phyloP scores from a whole-genome alignment of 1,140 invertebrate genomes.

The Ephestia elutella region DNA sequence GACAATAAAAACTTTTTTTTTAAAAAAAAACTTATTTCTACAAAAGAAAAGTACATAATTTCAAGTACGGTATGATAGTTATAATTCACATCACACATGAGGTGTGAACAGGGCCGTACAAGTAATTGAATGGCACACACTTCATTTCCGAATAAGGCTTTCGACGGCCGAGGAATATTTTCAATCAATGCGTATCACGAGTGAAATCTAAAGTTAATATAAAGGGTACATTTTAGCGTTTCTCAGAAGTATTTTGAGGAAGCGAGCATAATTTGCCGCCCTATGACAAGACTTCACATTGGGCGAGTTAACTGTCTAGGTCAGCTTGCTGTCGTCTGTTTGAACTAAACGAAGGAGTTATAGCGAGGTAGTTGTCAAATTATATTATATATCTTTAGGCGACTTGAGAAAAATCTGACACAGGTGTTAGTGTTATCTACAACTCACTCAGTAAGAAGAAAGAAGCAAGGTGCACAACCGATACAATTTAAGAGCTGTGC shows the following conservation, averaged over 20 bases:
- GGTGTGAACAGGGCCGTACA: neutral
- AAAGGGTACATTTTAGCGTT: slow-evolving; percentile 20
- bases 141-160: neutral
- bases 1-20: too few species aligned
- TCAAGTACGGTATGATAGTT: neutral
- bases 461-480: too few species aligned
- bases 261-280: slow-evolving; percentile 21
- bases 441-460: too few species aligned
- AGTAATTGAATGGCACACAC: neutral
- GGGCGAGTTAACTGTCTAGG: neutral
- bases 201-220: slow-evolving; percentile 21
- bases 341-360: too few species aligned
- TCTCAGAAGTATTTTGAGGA: slow-evolving; percentile 19
- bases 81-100: too few species aligned
- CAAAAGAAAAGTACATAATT: neutral
- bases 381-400: too few species aligned
- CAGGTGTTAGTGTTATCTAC: too few species aligned
- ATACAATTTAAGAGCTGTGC: too few species aligned
- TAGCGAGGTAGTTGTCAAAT: too few species aligned
- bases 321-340: too few species aligned
- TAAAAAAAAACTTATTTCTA: too few species aligned
- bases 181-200: slow-evolving; percentile 16
- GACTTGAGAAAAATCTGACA: too few species aligned
- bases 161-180: slow-evolving; percentile 11
- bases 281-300: neutral